These are phyloP conservation scores for Myathropa florea DNA, from an alignment of 2,888 invertebrate species.

Conservation along the genomic window DNA sequence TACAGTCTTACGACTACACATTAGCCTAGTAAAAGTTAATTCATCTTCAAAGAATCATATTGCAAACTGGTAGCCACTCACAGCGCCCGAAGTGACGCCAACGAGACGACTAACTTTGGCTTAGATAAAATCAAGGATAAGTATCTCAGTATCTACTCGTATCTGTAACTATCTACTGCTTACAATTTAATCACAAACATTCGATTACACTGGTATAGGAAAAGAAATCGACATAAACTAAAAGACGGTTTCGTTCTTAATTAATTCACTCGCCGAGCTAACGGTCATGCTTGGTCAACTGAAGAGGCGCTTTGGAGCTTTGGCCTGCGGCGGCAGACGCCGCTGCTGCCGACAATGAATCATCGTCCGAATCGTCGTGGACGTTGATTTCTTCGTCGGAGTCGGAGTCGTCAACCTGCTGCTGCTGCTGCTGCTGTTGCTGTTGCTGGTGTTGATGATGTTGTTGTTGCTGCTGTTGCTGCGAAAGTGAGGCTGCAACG, in stretches of 20 bases:
- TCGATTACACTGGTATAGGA: conserved; percentile 64
- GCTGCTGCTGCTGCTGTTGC: conserved; percentile 50
- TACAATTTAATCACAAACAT: conserved; percentile 69
- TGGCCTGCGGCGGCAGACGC: conserved; percentile 70
- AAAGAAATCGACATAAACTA: conserved; percentile 1
- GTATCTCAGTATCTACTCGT: conserved; percentile 39
- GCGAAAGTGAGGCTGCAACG: conserved; percentile 78
- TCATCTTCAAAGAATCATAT: conserved; percentile 44
- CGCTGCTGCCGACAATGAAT: conserved; percentile 66
- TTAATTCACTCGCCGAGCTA: conserved; percentile 53
- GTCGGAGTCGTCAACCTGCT: conserved; percentile 76
- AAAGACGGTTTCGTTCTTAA: not conserved
- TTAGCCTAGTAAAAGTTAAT: conserved; percentile 13
- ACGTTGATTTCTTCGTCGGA: conserved; percentile 91
- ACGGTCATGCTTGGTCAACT: conserved; percentile 80
- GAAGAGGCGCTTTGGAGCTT: conserved; percentile 75
- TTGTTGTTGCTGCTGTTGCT: conserved; percentile 79
- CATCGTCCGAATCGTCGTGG: conserved; percentile 84
- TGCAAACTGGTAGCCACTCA: conserved; percentile 59
- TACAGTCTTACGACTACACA: conserved; percentile 43
- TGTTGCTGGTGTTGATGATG: conserved; percentile 32
- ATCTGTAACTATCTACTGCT: conserved; percentile 34
- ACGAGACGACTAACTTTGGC: conserved; percentile 61
- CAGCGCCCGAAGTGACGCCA: not conserved
- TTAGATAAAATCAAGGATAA: conserved; percentile 42